Evolutionary conservation across 2,797 vertebrate species (phyloP), one percentile per base, ranked within the genome.

Genomic region (Tinamus major): DNA sequence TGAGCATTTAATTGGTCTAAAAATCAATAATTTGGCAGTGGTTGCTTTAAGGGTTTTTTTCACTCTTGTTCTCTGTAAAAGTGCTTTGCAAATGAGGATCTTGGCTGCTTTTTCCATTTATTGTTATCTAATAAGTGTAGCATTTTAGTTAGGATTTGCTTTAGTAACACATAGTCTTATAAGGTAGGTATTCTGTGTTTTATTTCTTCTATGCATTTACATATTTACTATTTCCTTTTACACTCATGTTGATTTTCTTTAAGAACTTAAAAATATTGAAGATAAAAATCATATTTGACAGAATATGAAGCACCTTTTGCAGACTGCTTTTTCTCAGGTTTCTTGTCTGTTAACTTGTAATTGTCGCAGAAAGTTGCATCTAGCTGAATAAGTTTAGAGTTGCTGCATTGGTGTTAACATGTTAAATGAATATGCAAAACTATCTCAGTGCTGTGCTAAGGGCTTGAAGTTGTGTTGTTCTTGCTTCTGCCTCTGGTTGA

Each of bases 1-100:
- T 90, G 92, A 94, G 65, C 93, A 96, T 95, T 95, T 92, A 95
- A 95, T 96, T 91, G 96, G 33, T 95, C 77, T 93, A 44, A 71
- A 93, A 77, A 68, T 80, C 82, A 92, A 26, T 58, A 35, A 56
- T 89, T 83, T 85, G 68, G 15, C 76, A 86, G 80, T 74, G 84
- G 35, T 64, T 91, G 65, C 49, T 79, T 18, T 77, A 8, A 74
- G 10, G 26, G 14, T 35, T 20, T 61, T 75, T 77, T 80, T 77
- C 31, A 84, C 63, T 75, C 56, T 17, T 80, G 12, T 55, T 48
- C 16, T 27, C 39, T 93, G 78, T 87, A 85, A 89, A 95, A 46
- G 4, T 92, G 42, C 75, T 90, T 93, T 86, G 44, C 41, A 58
- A 79, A 48, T 78, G 39, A 68, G 42, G 58, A 76, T 77, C 56